These are phyloP conservation scores for Petroica traversi DNA, from an alignment of 2,113 vertebrate species.

Conservation along the genomic window DNA sequence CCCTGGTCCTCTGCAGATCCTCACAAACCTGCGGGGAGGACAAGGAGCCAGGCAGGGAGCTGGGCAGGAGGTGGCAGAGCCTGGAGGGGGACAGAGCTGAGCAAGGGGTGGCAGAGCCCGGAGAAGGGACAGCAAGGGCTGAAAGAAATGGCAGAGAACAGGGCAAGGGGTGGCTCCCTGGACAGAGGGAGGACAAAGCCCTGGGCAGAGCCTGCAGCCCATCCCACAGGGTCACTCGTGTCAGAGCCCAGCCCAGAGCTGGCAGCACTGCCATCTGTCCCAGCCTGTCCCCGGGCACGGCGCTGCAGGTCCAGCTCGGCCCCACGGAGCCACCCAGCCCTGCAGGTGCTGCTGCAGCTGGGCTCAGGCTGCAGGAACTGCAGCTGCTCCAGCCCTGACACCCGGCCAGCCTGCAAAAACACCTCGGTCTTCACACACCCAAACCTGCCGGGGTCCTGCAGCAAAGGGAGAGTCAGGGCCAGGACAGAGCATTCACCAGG, in stretches of 20 bases:
- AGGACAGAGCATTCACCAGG: too few species aligned
- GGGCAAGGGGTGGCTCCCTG: too few species aligned
- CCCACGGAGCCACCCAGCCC: too few species aligned
- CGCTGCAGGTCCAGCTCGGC: constrained; percentile 66
- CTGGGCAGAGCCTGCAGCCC: neutral
- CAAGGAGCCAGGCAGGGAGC: too few species aligned
- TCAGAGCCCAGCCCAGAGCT: neutral
- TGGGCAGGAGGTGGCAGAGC: neutral
- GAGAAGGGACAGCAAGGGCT: neutral
- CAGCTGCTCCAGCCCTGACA: constrained; percentile 77
- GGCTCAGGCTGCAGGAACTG: constrained; percentile 62
- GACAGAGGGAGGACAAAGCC: neutral
- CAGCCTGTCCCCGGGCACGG: accelerated
- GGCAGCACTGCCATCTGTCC: accelerated
- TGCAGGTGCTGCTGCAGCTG: constrained; percentile 73
- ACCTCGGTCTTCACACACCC: constrained; percentile 77
- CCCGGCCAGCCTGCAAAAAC: constrained; percentile 76
- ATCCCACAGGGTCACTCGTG: accelerated
- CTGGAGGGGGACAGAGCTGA: neutral
- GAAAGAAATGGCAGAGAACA: neutral
- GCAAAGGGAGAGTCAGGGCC: neutral
- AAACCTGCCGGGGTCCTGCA: constrained; percentile 64
- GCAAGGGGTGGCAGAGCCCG: neutral
- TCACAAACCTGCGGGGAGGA: constrained; percentile 18
- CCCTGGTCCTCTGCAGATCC: constrained; percentile 65